Evolutionary conservation across 37 sponge, comb jelly and placozoan species (phyloP).

Genomic region (Mnemiopsis leidyi): DNA sequence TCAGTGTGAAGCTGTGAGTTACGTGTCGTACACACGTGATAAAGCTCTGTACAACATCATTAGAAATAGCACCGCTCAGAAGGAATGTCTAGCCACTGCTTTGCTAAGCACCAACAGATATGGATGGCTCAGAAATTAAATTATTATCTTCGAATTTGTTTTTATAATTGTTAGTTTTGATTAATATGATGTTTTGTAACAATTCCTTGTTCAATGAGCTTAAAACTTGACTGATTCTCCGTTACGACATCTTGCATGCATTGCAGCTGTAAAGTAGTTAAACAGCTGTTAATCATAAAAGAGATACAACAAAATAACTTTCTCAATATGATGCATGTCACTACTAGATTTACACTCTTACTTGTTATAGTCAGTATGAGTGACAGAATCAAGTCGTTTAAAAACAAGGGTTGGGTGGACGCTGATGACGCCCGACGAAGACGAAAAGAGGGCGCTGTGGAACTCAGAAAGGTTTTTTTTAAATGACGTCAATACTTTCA

Average conservation of each 20-base stretch:
- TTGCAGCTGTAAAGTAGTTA: no score
- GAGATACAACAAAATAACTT: no score
- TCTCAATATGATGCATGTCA: no score
- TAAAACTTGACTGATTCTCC: no score
- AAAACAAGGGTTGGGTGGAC: slow-evolving; percentile 49
- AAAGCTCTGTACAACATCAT: slow-evolving; percentile 18
- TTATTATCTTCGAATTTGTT: not conserved
- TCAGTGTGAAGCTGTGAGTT: slow-evolving; percentile 11
- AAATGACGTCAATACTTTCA: not conserved
- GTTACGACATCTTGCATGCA: no score
- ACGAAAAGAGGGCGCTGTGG: slow-evolving; percentile 63
- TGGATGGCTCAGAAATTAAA: slow-evolving; percentile 32
- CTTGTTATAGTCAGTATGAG: slow-evolving; percentile 25
- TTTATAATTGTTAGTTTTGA: no score
- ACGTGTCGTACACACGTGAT: not conserved
- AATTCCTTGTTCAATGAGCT: no score
- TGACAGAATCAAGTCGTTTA: slow-evolving; percentile 62
- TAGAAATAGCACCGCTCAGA: not conserved
- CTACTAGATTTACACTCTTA: not conserved
- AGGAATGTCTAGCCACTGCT: not conserved
- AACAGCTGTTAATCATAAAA: no score
- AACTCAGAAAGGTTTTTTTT: slow-evolving; percentile 5
- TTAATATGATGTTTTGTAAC: no score
- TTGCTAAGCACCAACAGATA: slow-evolving; percentile 8
- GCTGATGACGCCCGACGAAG: slow-evolving; percentile 43